Evolutionary conservation across 2,797 vertebrate genomes (phyloP).

Genomic region (Echiichthys vipera): DNA sequence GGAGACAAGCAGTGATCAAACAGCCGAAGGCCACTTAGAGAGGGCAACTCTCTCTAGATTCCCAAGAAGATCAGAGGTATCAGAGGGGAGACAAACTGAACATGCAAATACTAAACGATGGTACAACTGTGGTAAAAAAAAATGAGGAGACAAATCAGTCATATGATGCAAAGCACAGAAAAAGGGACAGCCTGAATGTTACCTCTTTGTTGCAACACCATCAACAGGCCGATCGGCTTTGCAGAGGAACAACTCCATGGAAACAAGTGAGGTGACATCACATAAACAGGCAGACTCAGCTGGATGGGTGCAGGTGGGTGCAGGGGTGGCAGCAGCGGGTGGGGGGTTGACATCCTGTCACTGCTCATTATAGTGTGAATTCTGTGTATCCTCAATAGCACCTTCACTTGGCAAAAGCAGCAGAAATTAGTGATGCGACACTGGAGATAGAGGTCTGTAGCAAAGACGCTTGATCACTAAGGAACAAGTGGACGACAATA

Average conservation of each 20-base stretch:
- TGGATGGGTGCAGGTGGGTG: slow-evolving; percentile 79
- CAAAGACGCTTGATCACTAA: slow-evolving; percentile 26
- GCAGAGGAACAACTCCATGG: slow-evolving; percentile 9
- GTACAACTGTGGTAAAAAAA: slow-evolving; percentile 22
- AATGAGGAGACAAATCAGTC: not conserved
- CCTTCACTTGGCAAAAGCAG: slow-evolving; percentile 58
- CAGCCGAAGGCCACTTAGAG: slow-evolving; percentile 46
- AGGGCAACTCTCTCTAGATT: slow-evolving; percentile 46
- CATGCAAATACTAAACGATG: slow-evolving; percentile 18
- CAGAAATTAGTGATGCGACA: slow-evolving; percentile 47
- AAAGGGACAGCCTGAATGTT: slow-evolving; percentile 12
- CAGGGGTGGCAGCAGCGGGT: slow-evolving; percentile 52
- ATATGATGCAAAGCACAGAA: not conserved
- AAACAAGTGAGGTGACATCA: slow-evolving; percentile 56
- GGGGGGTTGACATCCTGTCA: slow-evolving; percentile 69
- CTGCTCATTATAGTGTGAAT: slow-evolving; percentile 79
- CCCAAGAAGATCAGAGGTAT: slow-evolving; percentile 45
- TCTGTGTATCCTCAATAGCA: slow-evolving; percentile 60
- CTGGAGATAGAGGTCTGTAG: slow-evolving; percentile 36
- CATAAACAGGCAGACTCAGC: slow-evolving; percentile 68
- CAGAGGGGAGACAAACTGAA: slow-evolving; percentile 6
- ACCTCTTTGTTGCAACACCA: slow-evolving; percentile 47
- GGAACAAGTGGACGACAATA: slow-evolving; percentile 24
- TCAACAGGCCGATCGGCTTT: slow-evolving; percentile 24
- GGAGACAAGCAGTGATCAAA: slow-evolving; percentile 68